phyloP scores from a whole-genome alignment of 2,888 invertebrate genomes.

The Calephelis perditalis region DNA sequence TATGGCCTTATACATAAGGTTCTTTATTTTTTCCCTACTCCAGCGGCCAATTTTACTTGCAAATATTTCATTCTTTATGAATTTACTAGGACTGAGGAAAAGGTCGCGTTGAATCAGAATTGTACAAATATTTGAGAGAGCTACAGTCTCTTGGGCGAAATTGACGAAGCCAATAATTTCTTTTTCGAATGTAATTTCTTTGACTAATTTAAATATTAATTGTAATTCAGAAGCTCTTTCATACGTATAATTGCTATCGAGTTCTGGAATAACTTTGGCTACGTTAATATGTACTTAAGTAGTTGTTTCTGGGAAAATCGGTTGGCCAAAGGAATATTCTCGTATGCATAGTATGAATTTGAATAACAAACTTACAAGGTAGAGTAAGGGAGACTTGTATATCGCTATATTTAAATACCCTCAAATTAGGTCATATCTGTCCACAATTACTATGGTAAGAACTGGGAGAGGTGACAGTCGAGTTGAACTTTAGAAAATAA shows the following conservation, averaged over 20 bases:
- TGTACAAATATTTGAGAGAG: conserved; percentile 53
- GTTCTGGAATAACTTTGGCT: not conserved
- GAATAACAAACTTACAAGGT: too few species aligned
- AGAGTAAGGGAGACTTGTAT: too few species aligned
- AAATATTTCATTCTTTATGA: conserved; percentile 67
- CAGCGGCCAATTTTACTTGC: conserved; percentile 67
- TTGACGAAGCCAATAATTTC: conserved; percentile 18
- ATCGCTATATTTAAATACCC: too few species aligned
- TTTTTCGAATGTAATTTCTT: conserved; percentile 10
- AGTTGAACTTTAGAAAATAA: too few species aligned
- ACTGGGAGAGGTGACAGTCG: too few species aligned
- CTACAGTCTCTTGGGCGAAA: conserved; percentile 32
- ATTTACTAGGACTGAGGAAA: conserved; percentile 52
- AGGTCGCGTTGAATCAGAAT: conserved; percentile 37
- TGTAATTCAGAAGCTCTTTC: conserved; percentile 2
- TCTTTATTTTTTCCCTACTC: conserved; percentile 57
- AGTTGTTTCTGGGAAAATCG: too few species aligned
- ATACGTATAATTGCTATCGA: conserved; percentile 3
- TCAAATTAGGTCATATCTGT: too few species aligned
- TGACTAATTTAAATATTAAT: conserved; percentile 12
- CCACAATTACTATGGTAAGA: too few species aligned
- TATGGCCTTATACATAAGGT: conserved; percentile 42
- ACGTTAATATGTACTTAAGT: too few species aligned
- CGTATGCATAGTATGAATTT: too few species aligned
- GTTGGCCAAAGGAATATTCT: too few species aligned